Conservation (phyloP, 2,797 vertebrate genomes). For the Bovichtus diacanthus region DNA sequence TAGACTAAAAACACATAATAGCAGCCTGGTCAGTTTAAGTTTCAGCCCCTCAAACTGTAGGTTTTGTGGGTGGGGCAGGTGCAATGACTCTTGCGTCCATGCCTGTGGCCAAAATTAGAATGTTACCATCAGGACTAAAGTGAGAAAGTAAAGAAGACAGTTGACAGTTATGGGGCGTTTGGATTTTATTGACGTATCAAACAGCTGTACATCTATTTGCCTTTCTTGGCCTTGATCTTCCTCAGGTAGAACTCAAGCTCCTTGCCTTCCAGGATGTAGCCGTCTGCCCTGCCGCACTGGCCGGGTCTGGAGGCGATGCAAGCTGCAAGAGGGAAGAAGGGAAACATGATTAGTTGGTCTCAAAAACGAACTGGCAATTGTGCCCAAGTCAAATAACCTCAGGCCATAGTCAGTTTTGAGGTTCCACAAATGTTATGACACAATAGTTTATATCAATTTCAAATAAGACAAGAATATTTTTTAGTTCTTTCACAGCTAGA, state of each 20-base stretch:
- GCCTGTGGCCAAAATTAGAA: neutral
- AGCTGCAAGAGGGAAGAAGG: constrained; percentile 78
- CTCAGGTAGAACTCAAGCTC: constrained; percentile 98
- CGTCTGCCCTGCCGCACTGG: constrained; percentile 96
- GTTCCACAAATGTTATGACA: neutral
- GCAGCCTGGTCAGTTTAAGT: too few species aligned
- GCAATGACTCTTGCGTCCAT: too few species aligned
- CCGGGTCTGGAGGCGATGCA: constrained; percentile 96
- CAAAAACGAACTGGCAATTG: neutral
- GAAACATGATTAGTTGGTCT: neutral
- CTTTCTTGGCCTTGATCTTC: constrained; percentile 99
- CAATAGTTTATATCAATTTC: neutral
- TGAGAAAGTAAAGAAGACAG: neutral
- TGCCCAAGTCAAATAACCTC: neutral
- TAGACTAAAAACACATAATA: neutral
- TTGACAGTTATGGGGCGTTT: constrained; percentile 49
- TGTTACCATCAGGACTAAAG: neutral
- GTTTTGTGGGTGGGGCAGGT: too few species aligned
- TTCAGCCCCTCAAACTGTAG: too few species aligned
- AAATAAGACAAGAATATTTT: too few species aligned
- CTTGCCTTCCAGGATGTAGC: constrained; percentile 96
- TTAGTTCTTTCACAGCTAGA: neutral
- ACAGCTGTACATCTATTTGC: constrained; percentile 93
- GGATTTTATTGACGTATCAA: constrained; percentile 83
- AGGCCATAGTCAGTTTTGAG: neutral